Percentiles rank a stretch among this genome's conserved stretches.
phyloP scores from a whole-genome alignment of 2,888 invertebrate species.

The Chymomyza caudatula region DNA sequence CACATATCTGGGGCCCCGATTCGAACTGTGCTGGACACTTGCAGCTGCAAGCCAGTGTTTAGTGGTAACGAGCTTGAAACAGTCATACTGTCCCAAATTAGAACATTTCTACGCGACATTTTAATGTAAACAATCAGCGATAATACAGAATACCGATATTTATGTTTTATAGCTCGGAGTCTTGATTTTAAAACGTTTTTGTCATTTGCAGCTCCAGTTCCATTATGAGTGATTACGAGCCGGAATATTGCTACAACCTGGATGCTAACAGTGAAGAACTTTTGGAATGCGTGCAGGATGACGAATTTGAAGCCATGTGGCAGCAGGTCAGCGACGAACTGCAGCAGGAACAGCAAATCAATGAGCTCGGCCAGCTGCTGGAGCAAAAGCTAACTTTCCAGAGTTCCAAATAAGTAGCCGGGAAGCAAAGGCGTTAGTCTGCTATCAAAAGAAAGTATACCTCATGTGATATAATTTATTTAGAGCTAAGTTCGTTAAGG shows the following conservation, averaged over 20 bases:
- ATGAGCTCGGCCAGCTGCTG: slow-evolving; percentile 22
- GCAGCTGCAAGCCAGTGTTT: slow-evolving; percentile 80
- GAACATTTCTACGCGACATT: slow-evolving; percentile 80
- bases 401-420: not conserved
- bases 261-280: slow-evolving; percentile 21
- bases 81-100: slow-evolving; percentile 83
- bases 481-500: not conserved
- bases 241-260: slow-evolving; percentile 41
- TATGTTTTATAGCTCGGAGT: not conserved
- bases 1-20: slow-evolving; percentile 87
- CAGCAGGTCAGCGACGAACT: slow-evolving; percentile 39
- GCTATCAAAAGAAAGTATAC: not conserved
- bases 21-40: slow-evolving; percentile 89
- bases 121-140: no score
- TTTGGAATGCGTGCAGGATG: slow-evolving; percentile 32
- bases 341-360: slow-evolving; percentile 23
- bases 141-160: not conserved
- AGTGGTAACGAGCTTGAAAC: slow-evolving; percentile 84
- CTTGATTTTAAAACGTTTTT: not conserved
- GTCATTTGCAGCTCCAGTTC: not conserved
- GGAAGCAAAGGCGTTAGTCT: not conserved
- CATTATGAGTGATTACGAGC: slow-evolving; percentile 39
- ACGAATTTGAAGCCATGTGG: slow-evolving; percentile 57
- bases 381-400: not conserved
- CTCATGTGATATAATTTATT: not conserved